These are phyloP conservation scores for Scotopteryx bipunctaria DNA, from an alignment of 2,888 invertebrate species.

Conservation along the genomic window DNA sequence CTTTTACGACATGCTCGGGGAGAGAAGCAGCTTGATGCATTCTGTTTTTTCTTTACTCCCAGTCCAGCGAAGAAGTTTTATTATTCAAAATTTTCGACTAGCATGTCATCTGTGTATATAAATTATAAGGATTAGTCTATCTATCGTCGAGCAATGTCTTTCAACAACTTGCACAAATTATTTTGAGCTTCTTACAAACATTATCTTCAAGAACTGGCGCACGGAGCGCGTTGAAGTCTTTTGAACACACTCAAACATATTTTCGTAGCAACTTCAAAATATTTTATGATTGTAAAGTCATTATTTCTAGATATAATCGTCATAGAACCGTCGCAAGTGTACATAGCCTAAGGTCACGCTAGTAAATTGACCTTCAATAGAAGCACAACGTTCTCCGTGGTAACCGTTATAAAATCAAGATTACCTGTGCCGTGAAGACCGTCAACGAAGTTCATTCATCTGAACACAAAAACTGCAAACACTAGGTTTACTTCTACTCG, in stretches of 20 bases:
- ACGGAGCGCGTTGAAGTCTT: conserved; percentile 16
- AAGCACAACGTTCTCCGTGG: conserved; percentile 19
- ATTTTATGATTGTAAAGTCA: not conserved
- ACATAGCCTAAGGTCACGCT: conserved; percentile 8
- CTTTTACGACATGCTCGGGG: no score
- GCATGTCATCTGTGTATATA: no score
- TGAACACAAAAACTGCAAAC: conserved; percentile 15
- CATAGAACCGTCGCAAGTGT: not conserved
- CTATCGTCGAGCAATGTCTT: no score
- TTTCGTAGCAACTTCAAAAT: not conserved
- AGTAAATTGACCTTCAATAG: conserved; percentile 15
- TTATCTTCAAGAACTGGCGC: not conserved
- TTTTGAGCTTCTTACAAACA: no score
- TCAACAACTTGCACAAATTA: no score
- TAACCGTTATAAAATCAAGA: conserved; percentile 28
- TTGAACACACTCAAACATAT: not conserved
- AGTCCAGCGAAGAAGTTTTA: no score
- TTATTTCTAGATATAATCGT: no score
- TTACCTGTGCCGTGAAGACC: conserved; percentile 22
- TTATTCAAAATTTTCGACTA: no score
- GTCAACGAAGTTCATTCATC: conserved; percentile 21
- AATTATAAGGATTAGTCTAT: no score
- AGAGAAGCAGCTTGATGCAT: no score
- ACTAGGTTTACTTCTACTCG: not conserved
- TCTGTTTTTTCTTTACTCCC: no score